Evolutionary conservation across 2,888 invertebrate genomes (phyloP).

Genomic region (Thalpophila matura): DNA sequence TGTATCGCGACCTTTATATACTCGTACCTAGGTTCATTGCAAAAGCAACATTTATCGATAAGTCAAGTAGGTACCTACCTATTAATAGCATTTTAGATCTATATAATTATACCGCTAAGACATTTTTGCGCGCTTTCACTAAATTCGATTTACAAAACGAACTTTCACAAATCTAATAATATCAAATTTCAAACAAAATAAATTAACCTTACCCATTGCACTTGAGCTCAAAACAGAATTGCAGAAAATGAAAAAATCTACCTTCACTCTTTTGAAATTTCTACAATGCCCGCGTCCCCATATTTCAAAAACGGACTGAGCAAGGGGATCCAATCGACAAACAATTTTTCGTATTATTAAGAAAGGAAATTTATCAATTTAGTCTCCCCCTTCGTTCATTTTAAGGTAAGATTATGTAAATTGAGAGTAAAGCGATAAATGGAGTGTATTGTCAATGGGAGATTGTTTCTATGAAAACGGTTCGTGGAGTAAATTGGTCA

Average conservation of each 20-base stretch:
- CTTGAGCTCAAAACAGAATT: conserved; percentile 47
- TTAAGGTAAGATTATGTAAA: conserved; percentile 78
- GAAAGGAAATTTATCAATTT: conserved; percentile 72
- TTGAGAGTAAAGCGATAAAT: conserved; percentile 75
- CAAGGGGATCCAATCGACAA: conserved; percentile 63
- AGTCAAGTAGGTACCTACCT: conserved; percentile 1
- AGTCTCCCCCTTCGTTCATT: conserved; percentile 59
- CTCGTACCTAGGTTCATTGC: conserved; percentile 9
- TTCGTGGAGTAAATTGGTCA: conserved; percentile 29
- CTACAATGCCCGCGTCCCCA: conserved; percentile 64
- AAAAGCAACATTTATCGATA: neutral
- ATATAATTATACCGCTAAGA: no score
- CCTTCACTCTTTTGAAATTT: conserved; percentile 67
- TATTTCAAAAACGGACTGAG: conserved; percentile 72
- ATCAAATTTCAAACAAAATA: conserved; percentile 57
- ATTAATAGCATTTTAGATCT: no score
- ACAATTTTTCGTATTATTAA: conserved; percentile 81
- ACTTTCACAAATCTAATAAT: conserved; percentile 32
- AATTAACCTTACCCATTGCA: conserved; percentile 43
- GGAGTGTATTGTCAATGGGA: conserved; percentile 59
- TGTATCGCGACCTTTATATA: conserved; percentile 24
- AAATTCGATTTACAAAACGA: conserved; percentile 28
- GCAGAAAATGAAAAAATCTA: conserved; percentile 29
- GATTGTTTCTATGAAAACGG: conserved; percentile 53
- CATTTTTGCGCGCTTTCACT: neutral